These are phyloP conservation scores for Xiphorhynchus elegans DNA, from an alignment of 2,113 vertebrate genomes.

Conservation along the genomic window DNA sequence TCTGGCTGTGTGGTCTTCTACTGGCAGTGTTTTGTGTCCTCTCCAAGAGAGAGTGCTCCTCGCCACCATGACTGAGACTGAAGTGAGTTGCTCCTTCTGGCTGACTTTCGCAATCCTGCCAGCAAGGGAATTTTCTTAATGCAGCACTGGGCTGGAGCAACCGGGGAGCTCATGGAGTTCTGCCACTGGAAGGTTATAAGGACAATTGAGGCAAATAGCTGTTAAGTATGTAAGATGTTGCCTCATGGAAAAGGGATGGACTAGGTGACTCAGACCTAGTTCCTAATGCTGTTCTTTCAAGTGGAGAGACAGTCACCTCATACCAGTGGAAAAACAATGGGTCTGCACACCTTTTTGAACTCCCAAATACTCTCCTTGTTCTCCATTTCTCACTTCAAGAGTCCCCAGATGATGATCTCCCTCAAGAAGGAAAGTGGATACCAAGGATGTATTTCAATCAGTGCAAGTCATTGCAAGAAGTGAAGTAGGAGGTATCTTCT, in stretches of 20 bases:
- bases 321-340: not conserved
- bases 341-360: not conserved
- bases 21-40: not conserved
- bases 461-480: not conserved
- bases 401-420: not conserved
- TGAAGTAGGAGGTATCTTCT: not conserved
- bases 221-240: not conserved
- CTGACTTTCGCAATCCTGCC: not conserved
- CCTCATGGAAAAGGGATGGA: not conserved
- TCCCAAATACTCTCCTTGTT: not conserved
- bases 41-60: not conserved
- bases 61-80: rapidly evolving
- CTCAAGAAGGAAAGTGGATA: not conserved
- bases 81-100: not conserved
- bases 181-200: not conserved
- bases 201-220: not conserved
- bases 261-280: not conserved
- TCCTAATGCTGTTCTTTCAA: not conserved
- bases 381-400: not conserved
- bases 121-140: not conserved
- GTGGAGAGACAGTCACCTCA: not conserved
- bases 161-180: not conserved
- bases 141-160: not conserved
- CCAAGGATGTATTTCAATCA: not conserved
- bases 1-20: not conserved